phyloP scores from a whole-genome alignment of 2,888 invertebrate genomes.

The Eilema depressum region DNA sequence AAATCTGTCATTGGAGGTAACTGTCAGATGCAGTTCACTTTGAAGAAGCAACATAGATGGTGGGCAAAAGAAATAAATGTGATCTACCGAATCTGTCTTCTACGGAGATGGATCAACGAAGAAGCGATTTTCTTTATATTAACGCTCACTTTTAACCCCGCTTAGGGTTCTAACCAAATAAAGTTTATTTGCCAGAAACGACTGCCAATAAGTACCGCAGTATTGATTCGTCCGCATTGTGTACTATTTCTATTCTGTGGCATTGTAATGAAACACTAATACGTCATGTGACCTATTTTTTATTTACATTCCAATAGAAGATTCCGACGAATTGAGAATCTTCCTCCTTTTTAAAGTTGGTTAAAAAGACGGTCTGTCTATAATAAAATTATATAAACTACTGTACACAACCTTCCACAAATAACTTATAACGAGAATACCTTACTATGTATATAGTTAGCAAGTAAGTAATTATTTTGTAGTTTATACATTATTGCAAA shows the following conservation, averaged over 20 bases:
- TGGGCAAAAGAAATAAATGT: not conserved
- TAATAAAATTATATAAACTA: not conserved
- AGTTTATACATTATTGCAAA: no score
- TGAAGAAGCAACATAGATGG: not conserved
- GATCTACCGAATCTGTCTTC: not conserved
- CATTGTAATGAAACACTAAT: not conserved
- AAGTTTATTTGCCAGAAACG: conserved; percentile 1
- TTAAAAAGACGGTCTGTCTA: no score
- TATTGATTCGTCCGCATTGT: conserved; percentile 11
- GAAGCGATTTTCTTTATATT: not conserved
- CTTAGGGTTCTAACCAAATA: conserved; percentile 4
- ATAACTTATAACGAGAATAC: not conserved
- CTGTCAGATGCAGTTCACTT: no score
- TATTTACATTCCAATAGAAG: not conserved
- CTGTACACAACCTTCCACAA: not conserved
- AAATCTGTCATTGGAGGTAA: not conserved
- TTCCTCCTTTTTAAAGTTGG: no score
- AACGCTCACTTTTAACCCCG: conserved; percentile 3
- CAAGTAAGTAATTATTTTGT: no score
- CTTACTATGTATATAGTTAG: no score
- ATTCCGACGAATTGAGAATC: not conserved
- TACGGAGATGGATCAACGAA: not conserved
- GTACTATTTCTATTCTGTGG: not conserved
- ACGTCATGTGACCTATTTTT: no score
- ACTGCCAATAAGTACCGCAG: conserved; percentile 5